Base-by-base conservation (phyloP, 2,113 vertebrate genomes). In the Miniopterus natalensis region DNA sequence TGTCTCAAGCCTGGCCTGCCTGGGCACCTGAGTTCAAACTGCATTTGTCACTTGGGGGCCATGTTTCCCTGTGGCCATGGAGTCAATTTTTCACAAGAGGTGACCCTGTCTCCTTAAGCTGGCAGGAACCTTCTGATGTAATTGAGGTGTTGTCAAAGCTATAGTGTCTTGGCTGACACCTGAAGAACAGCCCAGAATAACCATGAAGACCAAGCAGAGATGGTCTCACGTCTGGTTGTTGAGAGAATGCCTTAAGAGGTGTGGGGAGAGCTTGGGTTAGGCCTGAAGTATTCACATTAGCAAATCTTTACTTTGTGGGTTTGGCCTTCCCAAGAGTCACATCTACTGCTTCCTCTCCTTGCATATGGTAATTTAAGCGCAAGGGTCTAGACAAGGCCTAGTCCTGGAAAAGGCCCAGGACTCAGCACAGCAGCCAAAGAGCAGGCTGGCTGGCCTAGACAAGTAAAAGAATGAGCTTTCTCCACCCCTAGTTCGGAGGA, bases 401-500 rank as follows among this genome's bases (percentile, higher is more conserved):
- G 86, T 70, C n/a, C 57, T 47, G 45, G 23, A 55, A 66, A 86
- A 77, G 40, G 29, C 36, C 79, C 14, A 71, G 63, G 17, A 42
- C 61, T 81, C 68, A 27, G 29, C 40, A 65, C 31, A 93, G 36
- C n/a, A 20, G 71, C 84, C 25, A 9, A 65, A 68, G 42, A 84
- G 6, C 2, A 75, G 6, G 10, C 71, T 71, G 65, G 27, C 61
- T 21, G 47, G 45, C 77, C 23, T 65, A 40, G 40, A 77, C 31
- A 40, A 47, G 3, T 93, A 77, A 70, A 40, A 66, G 12, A 70
- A 71, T 81, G 31, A 47, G 20, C 27, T 91, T 94, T 95, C 68
- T 17, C 45, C 14, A 14, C 20, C 29, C 3, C 15, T 96, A 99
- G 99, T 98, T 96, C 98, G 97, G 93, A 99, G 99, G 94, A 99